A percentile compares a stretch with the other conserved stretches of the same genome.
These are phyloP conservation scores for Andrena hattorfiana DNA, from an alignment of 2,888 invertebrate genomes.

Conservation along the genomic window DNA sequence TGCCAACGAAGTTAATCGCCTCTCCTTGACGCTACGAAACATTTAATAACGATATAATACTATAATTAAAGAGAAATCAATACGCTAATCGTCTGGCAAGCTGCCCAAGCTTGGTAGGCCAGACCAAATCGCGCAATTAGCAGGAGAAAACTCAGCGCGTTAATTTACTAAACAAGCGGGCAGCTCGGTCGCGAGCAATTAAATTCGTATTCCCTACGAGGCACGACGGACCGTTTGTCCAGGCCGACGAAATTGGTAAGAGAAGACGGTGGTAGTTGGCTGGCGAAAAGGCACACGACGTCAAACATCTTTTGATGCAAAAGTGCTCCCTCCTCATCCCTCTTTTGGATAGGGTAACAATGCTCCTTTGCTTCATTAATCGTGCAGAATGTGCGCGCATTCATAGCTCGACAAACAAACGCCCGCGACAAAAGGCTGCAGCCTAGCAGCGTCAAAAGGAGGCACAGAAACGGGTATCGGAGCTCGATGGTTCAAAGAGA, in stretches of 20 bases:
- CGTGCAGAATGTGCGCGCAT: slow-evolving; percentile 43
- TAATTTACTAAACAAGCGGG: slow-evolving; percentile 4
- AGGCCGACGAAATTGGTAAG: neutral
- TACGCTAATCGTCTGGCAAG: slow-evolving; percentile 38
- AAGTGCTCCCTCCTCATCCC: neutral
- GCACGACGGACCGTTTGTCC: neutral
- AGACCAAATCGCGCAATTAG: slow-evolving; percentile 27
- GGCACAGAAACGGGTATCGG: slow-evolving; percentile 28
- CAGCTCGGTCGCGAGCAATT: neutral
- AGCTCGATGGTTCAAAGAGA: slow-evolving; percentile 14
- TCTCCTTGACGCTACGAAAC: slow-evolving; percentile 38
- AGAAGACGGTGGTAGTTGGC: neutral
- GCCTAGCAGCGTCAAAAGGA: slow-evolving; percentile 10
- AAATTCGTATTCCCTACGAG: neutral
- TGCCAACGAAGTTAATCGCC: slow-evolving; percentile 57
- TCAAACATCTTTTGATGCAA: slow-evolving; percentile 33
- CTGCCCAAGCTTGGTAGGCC: slow-evolving; percentile 26
- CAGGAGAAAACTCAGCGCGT: slow-evolving; percentile 17
- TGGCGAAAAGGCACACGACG: slow-evolving; percentile 14
- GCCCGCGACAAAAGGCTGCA: slow-evolving; percentile 8
- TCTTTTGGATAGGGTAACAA: slow-evolving; percentile 24
- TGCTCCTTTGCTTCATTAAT: slow-evolving; percentile 50
- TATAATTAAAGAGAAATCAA: slow-evolving; percentile 45
- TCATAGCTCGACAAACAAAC: slow-evolving; percentile 42
- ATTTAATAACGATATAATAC: slow-evolving; percentile 47